phyloP scores from a whole-genome alignment of 2,888 invertebrate species.

The Drosophila subsilvestris region DNA sequence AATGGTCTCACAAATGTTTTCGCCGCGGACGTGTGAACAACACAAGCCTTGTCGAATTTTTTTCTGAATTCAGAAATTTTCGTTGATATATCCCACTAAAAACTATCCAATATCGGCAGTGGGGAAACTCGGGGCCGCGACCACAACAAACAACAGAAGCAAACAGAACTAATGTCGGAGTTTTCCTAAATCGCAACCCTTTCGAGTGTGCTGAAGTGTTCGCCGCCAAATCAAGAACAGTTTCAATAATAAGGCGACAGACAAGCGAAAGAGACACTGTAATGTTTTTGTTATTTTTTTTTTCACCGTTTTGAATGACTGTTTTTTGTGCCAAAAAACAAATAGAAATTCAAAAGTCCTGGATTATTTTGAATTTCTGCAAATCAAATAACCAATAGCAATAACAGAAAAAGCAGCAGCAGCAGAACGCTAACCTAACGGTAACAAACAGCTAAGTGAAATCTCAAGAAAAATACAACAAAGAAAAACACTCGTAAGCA shows the following conservation, averaged over 20 bases:
- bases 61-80: background rate
- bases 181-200: background rate
- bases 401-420: constrained; percentile 22
- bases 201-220: background rate
- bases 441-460: constrained; percentile 65
- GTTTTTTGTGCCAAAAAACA: constrained; percentile 3
- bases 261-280: background rate
- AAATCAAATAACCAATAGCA: constrained; percentile 26
- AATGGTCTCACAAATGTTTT: background rate
- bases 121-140: background rate
- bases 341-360: constrained; percentile 78
- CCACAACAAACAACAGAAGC: background rate
- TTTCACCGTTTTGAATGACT: constrained; percentile 31
- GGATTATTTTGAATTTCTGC: constrained; percentile 81
- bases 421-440: constrained; percentile 28
- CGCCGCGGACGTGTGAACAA: background rate
- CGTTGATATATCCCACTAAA: background rate
- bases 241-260: constrained; percentile 12
- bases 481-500: constrained; percentile 18
- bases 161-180: background rate
- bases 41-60: background rate
- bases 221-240: constrained; percentile 14
- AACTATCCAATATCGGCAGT: background rate
- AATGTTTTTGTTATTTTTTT: constrained; percentile 49
- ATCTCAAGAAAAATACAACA: constrained; percentile 60